Conservation (phyloP, 2,888 invertebrate species). For the Polydrusus tereticollis region DNA sequence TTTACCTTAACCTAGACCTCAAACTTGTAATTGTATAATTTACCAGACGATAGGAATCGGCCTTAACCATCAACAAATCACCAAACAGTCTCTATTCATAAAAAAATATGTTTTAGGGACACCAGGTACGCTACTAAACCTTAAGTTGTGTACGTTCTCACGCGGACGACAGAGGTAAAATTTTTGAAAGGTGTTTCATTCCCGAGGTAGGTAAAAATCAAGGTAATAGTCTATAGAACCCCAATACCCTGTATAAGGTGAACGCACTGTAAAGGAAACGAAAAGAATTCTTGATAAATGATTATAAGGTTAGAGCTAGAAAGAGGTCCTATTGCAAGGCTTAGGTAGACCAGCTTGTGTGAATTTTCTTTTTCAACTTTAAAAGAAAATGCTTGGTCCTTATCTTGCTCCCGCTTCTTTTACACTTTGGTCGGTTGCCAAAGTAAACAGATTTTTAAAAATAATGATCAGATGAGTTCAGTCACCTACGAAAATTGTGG, state of each 20-base stretch:
- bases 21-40: too few relatives aligned
- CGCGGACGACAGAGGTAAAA: slow-evolving; percentile 19
- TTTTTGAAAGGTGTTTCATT: slow-evolving; percentile 38
- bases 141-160: slow-evolving; percentile 28
- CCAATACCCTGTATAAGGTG: slow-evolving; percentile 21
- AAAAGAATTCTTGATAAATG: slow-evolving; percentile 44
- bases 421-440: too few relatives aligned
- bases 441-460: too few relatives aligned
- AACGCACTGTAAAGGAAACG: slow-evolving; percentile 34
- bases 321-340: slow-evolving; percentile 18
- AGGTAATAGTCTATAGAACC: slow-evolving; percentile 36
- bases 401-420: too few relatives aligned
- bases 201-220: slow-evolving; percentile 39
- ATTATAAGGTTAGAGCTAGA: slow-evolving; percentile 27
- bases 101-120: neutral
- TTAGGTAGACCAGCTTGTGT: too few relatives aligned
- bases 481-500: too few relatives aligned
- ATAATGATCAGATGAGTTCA: too few relatives aligned
- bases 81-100: neutral
- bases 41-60: too few relatives aligned
- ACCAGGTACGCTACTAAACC: slow-evolving; percentile 17
- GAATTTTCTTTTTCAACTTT: too few relatives aligned
- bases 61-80: too few relatives aligned
- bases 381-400: too few relatives aligned
- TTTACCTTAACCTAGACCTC: neutral